Conservation (phyloP, 1,140 invertebrate species). For the Drosophila miranda region DNA sequence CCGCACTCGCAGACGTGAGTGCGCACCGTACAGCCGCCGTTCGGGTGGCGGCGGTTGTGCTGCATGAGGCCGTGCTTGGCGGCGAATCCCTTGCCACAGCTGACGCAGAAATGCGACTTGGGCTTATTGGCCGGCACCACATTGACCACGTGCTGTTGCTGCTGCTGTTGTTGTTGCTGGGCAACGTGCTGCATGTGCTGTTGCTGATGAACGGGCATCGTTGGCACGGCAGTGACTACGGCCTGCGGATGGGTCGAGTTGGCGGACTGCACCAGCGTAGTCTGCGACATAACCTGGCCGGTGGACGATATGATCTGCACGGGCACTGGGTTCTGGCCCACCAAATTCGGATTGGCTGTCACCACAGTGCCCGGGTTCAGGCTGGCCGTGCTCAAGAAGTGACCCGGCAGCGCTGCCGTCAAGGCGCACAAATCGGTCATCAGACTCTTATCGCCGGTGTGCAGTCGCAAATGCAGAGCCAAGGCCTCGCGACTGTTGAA, state of each 20-base stretch:
- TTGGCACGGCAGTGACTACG: constrained; percentile 74
- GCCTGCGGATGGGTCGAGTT: constrained; percentile 78
- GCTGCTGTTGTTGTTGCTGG: constrained; percentile 55
- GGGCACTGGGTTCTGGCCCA: constrained; percentile 76
- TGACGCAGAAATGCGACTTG: constrained; percentile 91
- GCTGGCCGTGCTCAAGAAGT: constrained; percentile 84
- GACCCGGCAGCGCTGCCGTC: constrained; percentile 88
- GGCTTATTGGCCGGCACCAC: constrained; percentile 83
- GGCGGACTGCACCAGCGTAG: constrained; percentile 81
- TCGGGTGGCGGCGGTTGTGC: constrained; percentile 89
- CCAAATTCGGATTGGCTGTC: constrained; percentile 78
- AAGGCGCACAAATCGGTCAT: constrained; percentile 93
- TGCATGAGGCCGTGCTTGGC: constrained; percentile 91
- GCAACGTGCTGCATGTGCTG: constrained; percentile 65
- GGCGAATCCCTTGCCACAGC: constrained; percentile 92
- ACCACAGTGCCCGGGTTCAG: constrained; percentile 83
- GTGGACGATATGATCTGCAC: constrained; percentile 82
- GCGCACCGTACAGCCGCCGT: constrained; percentile 90
- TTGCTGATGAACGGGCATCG: constrained; percentile 65
- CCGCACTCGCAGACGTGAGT: constrained; percentile 93
- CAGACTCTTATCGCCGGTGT: constrained; percentile 91
- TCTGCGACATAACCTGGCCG: constrained; percentile 81
- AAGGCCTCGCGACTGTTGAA: constrained; percentile 89
- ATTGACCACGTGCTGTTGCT: constrained; percentile 70
- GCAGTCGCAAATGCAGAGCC: constrained; percentile 90